These are phyloP conservation scores for Platypus cylindrus DNA, from an alignment of 2,888 invertebrate genomes.

Conservation along the genomic window DNA sequence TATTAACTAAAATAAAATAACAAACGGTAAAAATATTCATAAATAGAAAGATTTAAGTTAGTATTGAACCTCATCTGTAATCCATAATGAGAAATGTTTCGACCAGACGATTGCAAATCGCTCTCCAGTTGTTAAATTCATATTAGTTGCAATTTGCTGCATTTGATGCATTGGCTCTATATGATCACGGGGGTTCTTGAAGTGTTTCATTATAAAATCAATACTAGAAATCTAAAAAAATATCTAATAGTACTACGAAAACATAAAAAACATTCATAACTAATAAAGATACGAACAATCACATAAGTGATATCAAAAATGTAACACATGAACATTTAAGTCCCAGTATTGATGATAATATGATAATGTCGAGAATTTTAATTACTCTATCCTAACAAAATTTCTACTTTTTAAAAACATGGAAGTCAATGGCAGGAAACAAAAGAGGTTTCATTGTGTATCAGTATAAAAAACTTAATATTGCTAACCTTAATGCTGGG, in stretches of 20 bases:
- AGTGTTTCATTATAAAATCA: constrained; percentile 48
- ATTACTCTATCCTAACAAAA: no score
- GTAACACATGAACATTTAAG: no score
- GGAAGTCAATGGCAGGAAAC: no score
- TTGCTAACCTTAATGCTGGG: constrained; percentile 40
- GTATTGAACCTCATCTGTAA: constrained; percentile 53
- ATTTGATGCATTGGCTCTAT: constrained; percentile 61
- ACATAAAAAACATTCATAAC: not conserved
- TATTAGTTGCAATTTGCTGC: constrained; percentile 41
- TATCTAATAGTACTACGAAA: not conserved
- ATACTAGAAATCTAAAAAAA: constrained; percentile 42
- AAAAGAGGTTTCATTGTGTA: no score
- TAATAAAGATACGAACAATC: no score
- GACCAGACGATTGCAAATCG: constrained; percentile 58
- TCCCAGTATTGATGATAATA: no score
- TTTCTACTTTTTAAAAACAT: no score
- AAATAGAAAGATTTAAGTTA: not conserved
- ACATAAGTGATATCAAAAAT: no score
- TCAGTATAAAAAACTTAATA: not conserved
- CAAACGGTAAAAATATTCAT: not conserved
- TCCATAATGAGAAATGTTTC: constrained; percentile 60
- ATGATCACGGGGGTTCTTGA: constrained; percentile 51
- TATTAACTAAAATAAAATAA: constrained; percentile 40
- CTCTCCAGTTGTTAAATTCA: constrained; percentile 47
- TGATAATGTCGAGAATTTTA: no score